Base-by-base conservation (phyloP, 2,888 invertebrate species). In the Diplolepis rosae region DNA sequence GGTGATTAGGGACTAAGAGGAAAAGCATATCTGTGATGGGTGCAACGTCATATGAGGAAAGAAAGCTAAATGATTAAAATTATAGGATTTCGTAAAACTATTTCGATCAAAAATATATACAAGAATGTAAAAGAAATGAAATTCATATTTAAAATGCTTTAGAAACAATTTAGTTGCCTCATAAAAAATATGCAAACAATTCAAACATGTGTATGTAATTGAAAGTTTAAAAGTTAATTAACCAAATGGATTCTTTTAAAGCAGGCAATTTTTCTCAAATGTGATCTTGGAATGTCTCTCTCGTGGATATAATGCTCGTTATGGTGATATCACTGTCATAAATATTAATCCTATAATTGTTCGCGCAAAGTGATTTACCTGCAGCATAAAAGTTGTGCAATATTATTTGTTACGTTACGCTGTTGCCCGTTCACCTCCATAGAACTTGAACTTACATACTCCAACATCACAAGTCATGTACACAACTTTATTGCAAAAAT, bases 321-420 rank as follows among this genome's bases (percentile, higher is more conserved):
- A 28, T 24, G 35, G 30, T 35, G 42, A 68, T 71, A 74, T 73
- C 52, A 42, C 35, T 56, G 75, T 78, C 81, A 83, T 85, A 85
- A 83, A 85, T 85, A 85, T 85, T 85, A 85, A 85, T 85, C 80
- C 82, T 83, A 82, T 85, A 86, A 86, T 85, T 85, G 83, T 83
- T 79, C 81, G 56, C 75, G 82, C 79, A 76, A 82, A 82, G 83
- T 85, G 85, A 86, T 86, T 85, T 84, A 85, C 80, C 79, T 78
- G 71, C 66, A 73, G 79, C 77, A 78, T 83, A 83, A 85, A 83
- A 83, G 79, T 83, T 80, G 56, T 67, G 68, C 30, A 30, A 45
- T 74, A 74, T 76, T 84, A 84, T 84, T 83, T 83, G 83, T 81
- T 80, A 75, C 50, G 68, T 35, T 48, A 67, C 65, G 65, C 30